phyloP scores from a whole-genome alignment of 2,113 vertebrate species.

The Tinamus guttatus region DNA sequence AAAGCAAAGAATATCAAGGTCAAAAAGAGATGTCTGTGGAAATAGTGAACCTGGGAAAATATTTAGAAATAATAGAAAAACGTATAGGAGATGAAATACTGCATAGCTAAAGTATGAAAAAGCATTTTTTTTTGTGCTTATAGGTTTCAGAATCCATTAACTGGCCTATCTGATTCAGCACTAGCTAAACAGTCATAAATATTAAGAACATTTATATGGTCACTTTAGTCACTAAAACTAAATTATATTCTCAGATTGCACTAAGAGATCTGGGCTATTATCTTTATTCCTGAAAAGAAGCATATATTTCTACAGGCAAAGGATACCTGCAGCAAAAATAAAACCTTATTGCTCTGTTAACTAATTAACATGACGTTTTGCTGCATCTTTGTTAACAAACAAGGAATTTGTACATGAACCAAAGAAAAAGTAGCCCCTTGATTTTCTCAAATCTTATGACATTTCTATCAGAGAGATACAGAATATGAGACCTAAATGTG shows the following conservation, averaged over 20 bases:
- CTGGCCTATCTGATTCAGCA: background rate
- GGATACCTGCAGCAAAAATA: background rate
- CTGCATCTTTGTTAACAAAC: background rate
- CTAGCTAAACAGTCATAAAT: background rate
- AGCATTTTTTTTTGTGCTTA: rapidly evolving
- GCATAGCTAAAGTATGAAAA: background rate
- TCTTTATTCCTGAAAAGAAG: background rate
- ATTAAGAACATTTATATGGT: background rate
- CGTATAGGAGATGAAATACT: background rate
- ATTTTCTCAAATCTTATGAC: background rate
- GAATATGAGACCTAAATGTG: background rate
- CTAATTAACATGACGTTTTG: background rate
- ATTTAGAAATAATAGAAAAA: background rate
- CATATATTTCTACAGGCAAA: background rate
- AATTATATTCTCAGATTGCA: background rate
- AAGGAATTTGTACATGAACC: background rate
- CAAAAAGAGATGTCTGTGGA: background rate
- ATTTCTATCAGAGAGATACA: background rate
- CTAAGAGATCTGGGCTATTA: background rate
- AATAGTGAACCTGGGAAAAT: background rate
- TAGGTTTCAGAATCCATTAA: background rate
- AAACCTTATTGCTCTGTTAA: background rate
- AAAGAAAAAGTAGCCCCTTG: background rate
- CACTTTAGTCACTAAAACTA: background rate
- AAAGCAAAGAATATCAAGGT: background rate